A percentile compares a stretch with the other conserved stretches of the same genome.
phyloP scores from a whole-genome alignment of 2,113 vertebrate genomes.

The Austrofundulus limnaeus region DNA sequence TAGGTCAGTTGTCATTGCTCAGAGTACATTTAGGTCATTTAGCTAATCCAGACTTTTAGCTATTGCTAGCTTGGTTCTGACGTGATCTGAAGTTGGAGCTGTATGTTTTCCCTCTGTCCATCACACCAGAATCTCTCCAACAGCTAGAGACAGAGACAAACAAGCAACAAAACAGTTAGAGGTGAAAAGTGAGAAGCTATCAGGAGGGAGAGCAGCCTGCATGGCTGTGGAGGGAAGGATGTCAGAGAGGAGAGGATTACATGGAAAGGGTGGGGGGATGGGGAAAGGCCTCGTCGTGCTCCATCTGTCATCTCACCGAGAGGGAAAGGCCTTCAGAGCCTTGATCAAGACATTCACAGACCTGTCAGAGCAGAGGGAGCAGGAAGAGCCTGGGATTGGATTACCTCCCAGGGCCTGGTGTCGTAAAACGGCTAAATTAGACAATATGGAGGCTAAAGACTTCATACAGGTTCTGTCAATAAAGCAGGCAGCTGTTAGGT shows the following conservation, averaged over 20 bases:
- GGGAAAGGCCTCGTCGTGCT: conserved; percentile 43
- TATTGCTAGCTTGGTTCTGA: conserved; percentile 25
- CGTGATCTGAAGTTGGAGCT: neutral
- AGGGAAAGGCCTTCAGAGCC: conserved; percentile 53
- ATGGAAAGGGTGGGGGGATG: conserved; percentile 7
- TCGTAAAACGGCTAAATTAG: conserved; percentile 55
- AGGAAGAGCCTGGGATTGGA: conserved; percentile 48
- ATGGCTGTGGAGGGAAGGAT: neutral
- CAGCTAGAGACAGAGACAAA: conserved; percentile 3
- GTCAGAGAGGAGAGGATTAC: conserved; percentile 14
- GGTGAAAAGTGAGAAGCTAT: conserved; percentile 11
- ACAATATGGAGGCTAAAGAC: conserved; percentile 36
- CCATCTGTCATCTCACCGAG: conserved; percentile 66
- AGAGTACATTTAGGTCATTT: neutral
- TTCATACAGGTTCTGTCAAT: neutral
- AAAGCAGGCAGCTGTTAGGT: neutral
- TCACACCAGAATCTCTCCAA: neutral
- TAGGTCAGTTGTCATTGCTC: no score
- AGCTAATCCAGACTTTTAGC: conserved; percentile 22
- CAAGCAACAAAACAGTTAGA: conserved; percentile 7
- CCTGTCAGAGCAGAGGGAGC: conserved; percentile 37
- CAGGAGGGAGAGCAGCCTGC: neutral
- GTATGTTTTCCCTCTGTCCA: neutral
- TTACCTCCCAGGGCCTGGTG: conserved; percentile 49
- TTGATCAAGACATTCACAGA: conserved; percentile 63